Evolutionary conservation across 2,113 vertebrate species (phyloP).

Genomic region (Gasterosteus aculeatus): DNA sequence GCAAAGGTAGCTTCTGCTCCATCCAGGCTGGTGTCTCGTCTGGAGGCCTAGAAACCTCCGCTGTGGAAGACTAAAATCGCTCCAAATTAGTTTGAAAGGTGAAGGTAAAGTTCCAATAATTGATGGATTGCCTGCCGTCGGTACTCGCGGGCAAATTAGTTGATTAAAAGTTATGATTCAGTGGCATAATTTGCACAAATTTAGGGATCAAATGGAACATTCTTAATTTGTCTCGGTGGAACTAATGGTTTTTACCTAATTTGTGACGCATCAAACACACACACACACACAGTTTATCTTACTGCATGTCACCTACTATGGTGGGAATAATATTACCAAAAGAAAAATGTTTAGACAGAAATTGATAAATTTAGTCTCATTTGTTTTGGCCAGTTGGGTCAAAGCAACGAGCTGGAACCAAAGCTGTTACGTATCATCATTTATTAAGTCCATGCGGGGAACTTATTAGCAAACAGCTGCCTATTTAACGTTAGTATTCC

Average conservation of each 20-base stretch:
- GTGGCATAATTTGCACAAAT: background rate
- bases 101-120: too few relatives aligned
- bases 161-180: background rate
- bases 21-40: background rate
- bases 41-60: slow-evolving; percentile 25
- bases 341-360: too few relatives aligned
- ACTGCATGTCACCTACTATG: too few relatives aligned
- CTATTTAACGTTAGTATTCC: background rate
- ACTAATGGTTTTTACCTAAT: background rate
- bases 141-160: background rate
- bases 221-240: background rate
- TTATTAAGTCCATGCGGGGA: background rate
- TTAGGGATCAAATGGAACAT: background rate
- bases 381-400: background rate
- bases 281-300: too few relatives aligned
- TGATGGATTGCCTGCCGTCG: too few relatives aligned
- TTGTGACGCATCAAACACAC: background rate
- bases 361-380: too few relatives aligned
- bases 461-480: background rate
- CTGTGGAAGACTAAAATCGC: background rate
- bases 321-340: too few relatives aligned
- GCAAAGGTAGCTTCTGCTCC: slow-evolving; percentile 29
- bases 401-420: background rate
- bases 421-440: background rate
- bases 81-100: too few relatives aligned